Percentiles rank a stretch among this genome's conserved stretches.
These are phyloP conservation scores for Drosophila pseudotalamancana DNA, from an alignment of 2,888 invertebrate species.

Conservation along the genomic window DNA sequence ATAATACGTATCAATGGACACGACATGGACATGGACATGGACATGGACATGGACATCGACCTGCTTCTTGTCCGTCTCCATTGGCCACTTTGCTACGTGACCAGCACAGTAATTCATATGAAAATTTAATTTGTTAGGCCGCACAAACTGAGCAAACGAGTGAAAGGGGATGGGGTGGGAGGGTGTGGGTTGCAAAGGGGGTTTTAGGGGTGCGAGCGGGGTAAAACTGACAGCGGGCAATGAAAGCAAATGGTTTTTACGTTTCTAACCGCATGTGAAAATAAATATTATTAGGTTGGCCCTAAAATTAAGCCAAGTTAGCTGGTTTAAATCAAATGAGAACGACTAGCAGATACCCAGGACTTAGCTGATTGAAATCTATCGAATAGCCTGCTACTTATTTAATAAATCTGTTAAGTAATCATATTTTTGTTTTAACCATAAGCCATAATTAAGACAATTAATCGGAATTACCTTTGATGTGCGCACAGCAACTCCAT, in stretches of 20 bases:
- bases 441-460: no score
- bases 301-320: conserved; percentile 1
- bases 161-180: not conserved
- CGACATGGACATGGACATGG: conserved; percentile 45
- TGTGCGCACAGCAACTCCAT: no score
- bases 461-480: no score
- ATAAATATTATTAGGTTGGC: conserved; percentile 72
- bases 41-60: conserved; percentile 17
- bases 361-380: no score
- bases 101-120: conserved; percentile 77
- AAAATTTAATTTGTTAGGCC: conserved; percentile 74
- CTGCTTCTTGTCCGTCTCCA: conserved; percentile 23
- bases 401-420: no score
- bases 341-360: not conserved
- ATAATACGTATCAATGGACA: conserved; percentile 77
- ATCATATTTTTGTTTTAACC: no score
- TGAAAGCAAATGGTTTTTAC: conserved; percentile 67
- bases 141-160: conserved; percentile 23
- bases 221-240: conserved; percentile 8
- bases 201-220: not conserved
- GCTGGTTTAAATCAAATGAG: not conserved
- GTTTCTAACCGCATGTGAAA: conserved; percentile 68
- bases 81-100: conserved; percentile 61
- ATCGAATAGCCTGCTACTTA: no score
- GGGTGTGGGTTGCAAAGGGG: not conserved